Evolutionary conservation across 2,888 invertebrate species (phyloP), one percentile per base, ranked within the genome.

Genomic region (Drosophila anomalipes): DNA sequence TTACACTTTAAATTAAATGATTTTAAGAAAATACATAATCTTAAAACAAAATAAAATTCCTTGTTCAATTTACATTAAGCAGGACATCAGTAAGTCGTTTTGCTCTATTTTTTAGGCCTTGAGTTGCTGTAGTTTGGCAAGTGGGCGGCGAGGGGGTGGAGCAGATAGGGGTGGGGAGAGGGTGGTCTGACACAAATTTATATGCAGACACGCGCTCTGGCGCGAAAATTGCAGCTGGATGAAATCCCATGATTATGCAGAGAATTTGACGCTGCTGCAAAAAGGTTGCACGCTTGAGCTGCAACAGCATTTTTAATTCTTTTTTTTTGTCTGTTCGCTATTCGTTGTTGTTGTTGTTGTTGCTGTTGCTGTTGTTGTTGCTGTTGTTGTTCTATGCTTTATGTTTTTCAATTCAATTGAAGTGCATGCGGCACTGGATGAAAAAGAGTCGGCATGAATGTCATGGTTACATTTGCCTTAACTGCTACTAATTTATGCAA

Each of bases 191-290:
- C 74, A 58, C 63, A 77, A 90, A 47, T 86, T 88, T 74, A 90
- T 88, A 90, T 86, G 86, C 90, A 86, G 83, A 88, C 83, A 77
- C 71, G 89, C 83, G 77, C 83, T 82, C 75, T 88, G 90, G 78
- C 86, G 86, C 90, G 90, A 89, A 91, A 91, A 90, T 82, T 85
- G 83, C 91, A 91, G 91, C 91, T 92, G 92, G 82, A 69, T 81
- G 82, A 86, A 91, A 91, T 92, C 92, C 92, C 92, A 92, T 88
- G 91, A 87, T 90, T 90, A 90, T 85, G 83, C 82, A 79, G 78
- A 77, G 82, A 80, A 79, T 83, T 82, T 80, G 79, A 79, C 59
- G 73, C 60, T 56, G 58, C 37, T 66, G 68, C 66, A 84, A 77
- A 72, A 83, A 77, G 67, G 79, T 63, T 84, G 82, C 74, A 78